A percentile compares a stretch with the other conserved stretches of the same genome.
These are phyloP conservation scores for Lithodes maja DNA, from an alignment of 2,888 invertebrate species.

Conservation along the genomic window DNA sequence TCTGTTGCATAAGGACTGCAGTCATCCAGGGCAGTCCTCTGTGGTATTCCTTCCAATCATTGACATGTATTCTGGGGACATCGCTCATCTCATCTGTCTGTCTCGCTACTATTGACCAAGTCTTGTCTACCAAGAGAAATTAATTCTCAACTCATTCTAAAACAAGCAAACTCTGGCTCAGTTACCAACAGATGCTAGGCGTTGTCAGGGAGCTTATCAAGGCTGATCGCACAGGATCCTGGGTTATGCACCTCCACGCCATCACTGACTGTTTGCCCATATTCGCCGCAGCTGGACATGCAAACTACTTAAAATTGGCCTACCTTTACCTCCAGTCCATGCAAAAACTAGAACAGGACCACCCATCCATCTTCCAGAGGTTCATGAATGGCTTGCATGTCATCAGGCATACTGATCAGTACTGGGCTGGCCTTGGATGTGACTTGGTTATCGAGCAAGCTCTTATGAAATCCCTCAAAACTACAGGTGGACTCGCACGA, in stretches of 20 bases:
- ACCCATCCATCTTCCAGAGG: not conserved
- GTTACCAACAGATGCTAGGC: constrained; percentile 13
- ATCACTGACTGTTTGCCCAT: constrained; percentile 56
- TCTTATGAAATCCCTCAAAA: constrained; percentile 50
- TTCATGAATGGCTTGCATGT: constrained; percentile 21
- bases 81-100: constrained; percentile 19
- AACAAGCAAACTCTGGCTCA: constrained; percentile 1
- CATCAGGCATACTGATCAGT: constrained; percentile 23
- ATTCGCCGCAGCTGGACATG: constrained; percentile 8
- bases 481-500: constrained; percentile 31
- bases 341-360: not conserved
- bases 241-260: constrained; percentile 40
- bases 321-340: constrained; percentile 37
- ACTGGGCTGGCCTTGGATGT: constrained; percentile 40
- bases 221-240: constrained; percentile 45
- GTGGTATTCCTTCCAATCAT: constrained; percentile 14
- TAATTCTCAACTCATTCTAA: not conserved
- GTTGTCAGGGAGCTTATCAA: constrained; percentile 39
- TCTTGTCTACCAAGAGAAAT: not conserved
- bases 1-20: constrained; percentile 23
- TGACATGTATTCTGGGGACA: constrained; percentile 31
- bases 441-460: constrained; percentile 52
- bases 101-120: constrained; percentile 1
- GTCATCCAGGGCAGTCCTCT: constrained; percentile 23
- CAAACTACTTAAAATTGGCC: constrained; percentile 21